Evolutionary conservation across 2,797 vertebrate species (phyloP), one percentile per base, ranked within the genome.

Genomic region (Orientallactaga sibirica): DNA sequence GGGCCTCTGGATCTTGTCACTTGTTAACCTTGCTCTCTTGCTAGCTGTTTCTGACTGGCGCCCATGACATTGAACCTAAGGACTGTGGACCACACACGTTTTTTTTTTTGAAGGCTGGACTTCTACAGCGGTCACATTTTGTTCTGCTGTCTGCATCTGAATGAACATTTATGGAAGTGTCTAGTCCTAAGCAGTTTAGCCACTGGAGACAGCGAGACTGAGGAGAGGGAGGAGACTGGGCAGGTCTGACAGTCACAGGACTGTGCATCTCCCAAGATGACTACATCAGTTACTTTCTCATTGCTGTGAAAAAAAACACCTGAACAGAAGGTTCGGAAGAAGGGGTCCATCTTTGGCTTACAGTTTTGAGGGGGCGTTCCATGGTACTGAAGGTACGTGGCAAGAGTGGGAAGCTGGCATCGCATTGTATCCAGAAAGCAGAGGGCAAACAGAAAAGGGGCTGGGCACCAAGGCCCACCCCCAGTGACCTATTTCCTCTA

Each of bases 131-230:
- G 22, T 29, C 71, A 29, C 20, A 58, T 37, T 88, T 29, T 84
- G 58, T 79, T 55, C 18, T 89, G 81, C 58, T 55, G 77, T 4
- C 75, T 62, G 5, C 16, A 14, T 90, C 86, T 83, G 52, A 87
- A 92, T 91, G 79, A 70, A 75, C 5, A 7, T 15, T 37, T 75
- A 55, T n/a, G 76, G 66, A 93, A 66, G n/a, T 62, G 81, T 86
- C 62, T 48, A 79, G 29, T 61, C 43, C 48, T 78, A 3, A 66
- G 20, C 33, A 24, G 37, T 52, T 94, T 84, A 48, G 64, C 37
- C 19, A 48, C 22, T 61, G 48, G 41, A 87, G 86, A 90, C 3
- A 61, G 10, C 12, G 25, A 81, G 33, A 33, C 5, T 22, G 24
- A 43, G 29, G 37, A 7, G 43, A 77, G 58, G 14, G 41, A 92